A percentile compares a stretch with the other conserved stretches of the same genome.
These are phyloP conservation scores for Dermochelys coriacea DNA, from an alignment of 2,797 vertebrate genomes.

Conservation along the genomic window DNA sequence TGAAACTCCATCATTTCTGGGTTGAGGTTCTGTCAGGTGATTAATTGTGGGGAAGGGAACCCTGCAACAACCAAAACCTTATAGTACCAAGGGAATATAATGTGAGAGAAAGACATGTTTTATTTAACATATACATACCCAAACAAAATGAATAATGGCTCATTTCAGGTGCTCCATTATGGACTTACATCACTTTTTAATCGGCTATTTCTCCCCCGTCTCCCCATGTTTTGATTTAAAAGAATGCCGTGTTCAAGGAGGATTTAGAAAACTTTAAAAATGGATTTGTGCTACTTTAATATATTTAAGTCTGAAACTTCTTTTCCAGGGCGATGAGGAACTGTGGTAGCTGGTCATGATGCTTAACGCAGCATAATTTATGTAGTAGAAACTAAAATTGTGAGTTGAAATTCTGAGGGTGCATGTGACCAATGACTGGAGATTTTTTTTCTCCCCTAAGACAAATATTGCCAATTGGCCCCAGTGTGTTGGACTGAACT, in stretches of 20 bases:
- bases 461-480: background rate
- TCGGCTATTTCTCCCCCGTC: background rate
- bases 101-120: background rate
- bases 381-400: background rate
- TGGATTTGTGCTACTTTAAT: background rate
- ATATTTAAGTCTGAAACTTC: background rate
- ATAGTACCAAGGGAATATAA: background rate
- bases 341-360: background rate
- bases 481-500: background rate
- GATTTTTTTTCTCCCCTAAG: too few relatives aligned
- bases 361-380: constrained; percentile 18
- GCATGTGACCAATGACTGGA: constrained; percentile 59
- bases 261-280: constrained; percentile 28
- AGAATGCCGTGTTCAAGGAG: background rate
- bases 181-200: background rate
- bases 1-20: background rate
- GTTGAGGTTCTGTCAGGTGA: background rate
- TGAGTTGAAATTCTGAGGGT: constrained; percentile 31
- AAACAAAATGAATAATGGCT: background rate
- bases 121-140: background rate
- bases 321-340: background rate
- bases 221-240: constrained; percentile 9
- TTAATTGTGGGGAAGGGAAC: background rate
- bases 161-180: background rate
- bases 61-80: background rate